These are phyloP conservation scores for Dynastes maya DNA, from an alignment of 2,888 invertebrate species.

Conservation along the genomic window DNA sequence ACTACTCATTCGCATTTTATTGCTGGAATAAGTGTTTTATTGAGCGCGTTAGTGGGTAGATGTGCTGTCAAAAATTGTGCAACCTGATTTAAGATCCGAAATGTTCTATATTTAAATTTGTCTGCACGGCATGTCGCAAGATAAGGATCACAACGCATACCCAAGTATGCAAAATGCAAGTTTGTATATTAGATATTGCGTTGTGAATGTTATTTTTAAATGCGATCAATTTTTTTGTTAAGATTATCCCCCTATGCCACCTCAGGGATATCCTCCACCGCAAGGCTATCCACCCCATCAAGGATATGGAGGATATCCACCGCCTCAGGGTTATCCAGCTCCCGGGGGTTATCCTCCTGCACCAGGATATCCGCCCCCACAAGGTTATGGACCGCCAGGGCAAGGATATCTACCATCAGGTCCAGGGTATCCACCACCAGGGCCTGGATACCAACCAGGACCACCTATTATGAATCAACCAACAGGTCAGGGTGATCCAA, in stretches of 20 bases:
- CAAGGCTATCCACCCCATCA: slow-evolving; percentile 59
- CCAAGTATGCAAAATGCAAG: slow-evolving; percentile 65
- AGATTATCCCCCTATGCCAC: slow-evolving; percentile 55
- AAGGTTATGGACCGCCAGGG: slow-evolving; percentile 60
- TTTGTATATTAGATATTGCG: slow-evolving; percentile 52
- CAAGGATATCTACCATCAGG: slow-evolving; percentile 54
- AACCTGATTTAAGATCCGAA: slow-evolving; percentile 14
- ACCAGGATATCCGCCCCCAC: slow-evolving; percentile 54
- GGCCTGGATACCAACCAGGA: slow-evolving; percentile 66
- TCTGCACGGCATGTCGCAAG: slow-evolving; percentile 20
- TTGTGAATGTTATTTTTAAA: background rate
- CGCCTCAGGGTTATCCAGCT: slow-evolving; percentile 38
- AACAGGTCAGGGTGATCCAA: slow-evolving; percentile 56
- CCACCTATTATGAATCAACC: slow-evolving; percentile 70
- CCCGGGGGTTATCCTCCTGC: slow-evolving; percentile 54
- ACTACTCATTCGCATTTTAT: too few species aligned
- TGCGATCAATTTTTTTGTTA: slow-evolving; percentile 17
- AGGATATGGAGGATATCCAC: slow-evolving; percentile 62
- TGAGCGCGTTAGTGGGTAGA: background rate
- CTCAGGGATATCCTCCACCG: slow-evolving; percentile 32
- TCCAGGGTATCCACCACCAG: slow-evolving; percentile 59
- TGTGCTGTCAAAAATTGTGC: slow-evolving; percentile 28
- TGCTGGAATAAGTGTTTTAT: too few species aligned
- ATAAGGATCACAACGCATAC: slow-evolving; percentile 49
- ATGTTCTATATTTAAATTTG: slow-evolving; percentile 40